Evolutionary conservation across 2,888 invertebrate genomes (phyloP), one percentile per base, ranked within the genome.

Genomic region (Cryptocheilus praepositus): DNA sequence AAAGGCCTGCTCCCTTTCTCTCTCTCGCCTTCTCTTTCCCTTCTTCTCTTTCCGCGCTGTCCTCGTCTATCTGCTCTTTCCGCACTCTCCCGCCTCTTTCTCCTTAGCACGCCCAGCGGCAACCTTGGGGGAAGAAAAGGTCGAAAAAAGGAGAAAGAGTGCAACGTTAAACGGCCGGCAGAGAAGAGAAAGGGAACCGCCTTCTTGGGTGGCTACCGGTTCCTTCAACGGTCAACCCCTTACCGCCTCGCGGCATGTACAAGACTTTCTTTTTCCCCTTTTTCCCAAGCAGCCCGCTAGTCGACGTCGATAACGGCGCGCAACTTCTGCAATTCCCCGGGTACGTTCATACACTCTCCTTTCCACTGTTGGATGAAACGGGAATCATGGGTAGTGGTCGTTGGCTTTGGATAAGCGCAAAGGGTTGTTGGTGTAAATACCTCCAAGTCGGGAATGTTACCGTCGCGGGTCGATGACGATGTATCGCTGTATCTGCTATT

Each of bases 121-220:
- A 81, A 79, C 77, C 76, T 81, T 78, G 74, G 64, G 44, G 70
- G 73, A 63, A 69, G 54, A 67, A 49, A 64, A 59, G 68, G 67
- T 71, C 64, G 43, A 64, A 56, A 73, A 73, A 71, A 75, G 63
- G 65, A 74, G 69, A 77, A 67, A 66, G 61, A 64, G 58, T 28
- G 58, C 70, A 45, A 77, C 77, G 79, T 81, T 83, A 82, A 84
- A 82, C 78, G 82, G 78, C 71, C 80, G 78, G 71, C 75, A 70
- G 64, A 70, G 66, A 74, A 79, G 82, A 83, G 83, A 83, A 84
- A 84, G 82, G 80, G 83, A 81, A 81, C 83, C 82, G 83, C 84
- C 85, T 86, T 85, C 85, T 84, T 86, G 84, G 86, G 86, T 86
- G 86, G 86, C 81, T 84, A 86, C 86, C 85, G 86, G 85, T 86